phyloP scores from a whole-genome alignment of 2,888 invertebrate species.

The Congeria kusceri region DNA sequence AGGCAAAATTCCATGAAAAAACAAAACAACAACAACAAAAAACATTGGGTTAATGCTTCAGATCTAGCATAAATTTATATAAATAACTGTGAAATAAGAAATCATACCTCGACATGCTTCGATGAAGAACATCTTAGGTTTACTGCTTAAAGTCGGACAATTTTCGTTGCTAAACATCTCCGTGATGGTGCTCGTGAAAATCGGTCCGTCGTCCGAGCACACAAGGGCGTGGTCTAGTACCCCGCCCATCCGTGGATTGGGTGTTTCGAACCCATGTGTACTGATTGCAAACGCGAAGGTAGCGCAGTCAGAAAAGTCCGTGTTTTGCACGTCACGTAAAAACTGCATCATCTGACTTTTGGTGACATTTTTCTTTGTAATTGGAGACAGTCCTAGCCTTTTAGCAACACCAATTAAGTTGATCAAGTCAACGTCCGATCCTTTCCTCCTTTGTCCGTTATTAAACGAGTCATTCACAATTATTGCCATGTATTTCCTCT shows the following conservation, averaged over 20 bases:
- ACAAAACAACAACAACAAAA: not conserved
- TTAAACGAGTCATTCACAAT: conserved; percentile 56
- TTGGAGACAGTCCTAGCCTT: conserved; percentile 39
- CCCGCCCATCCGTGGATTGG: conserved; percentile 32
- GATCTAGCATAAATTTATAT: not conserved
- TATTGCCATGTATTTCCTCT: conserved; percentile 48
- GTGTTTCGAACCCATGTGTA: conserved; percentile 50
- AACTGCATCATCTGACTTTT: conserved; percentile 38
- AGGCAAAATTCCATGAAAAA: not conserved
- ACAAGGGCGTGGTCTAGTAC: conserved; percentile 52
- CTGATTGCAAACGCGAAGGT: conserved; percentile 58
- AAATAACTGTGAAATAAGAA: not conserved
- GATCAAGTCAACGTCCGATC: conserved; percentile 47
- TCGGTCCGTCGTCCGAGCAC: conserved; percentile 53
- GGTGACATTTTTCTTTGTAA: conserved; percentile 29
- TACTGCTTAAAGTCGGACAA: conserved; percentile 49
- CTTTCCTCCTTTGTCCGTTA: conserved; percentile 35
- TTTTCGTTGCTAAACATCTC: conserved; percentile 60
- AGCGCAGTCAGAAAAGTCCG: conserved; percentile 51
- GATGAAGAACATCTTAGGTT: conserved; percentile 65
- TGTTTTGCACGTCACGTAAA: conserved; percentile 24
- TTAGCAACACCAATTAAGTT: conserved; percentile 46
- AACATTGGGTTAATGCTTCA: too few species aligned
- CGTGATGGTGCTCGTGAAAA: conserved; percentile 57
- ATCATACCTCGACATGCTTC: conserved; percentile 62